These are phyloP conservation scores for Eudemis profundana DNA, from an alignment of 2,888 invertebrate species.

Conservation along the genomic window DNA sequence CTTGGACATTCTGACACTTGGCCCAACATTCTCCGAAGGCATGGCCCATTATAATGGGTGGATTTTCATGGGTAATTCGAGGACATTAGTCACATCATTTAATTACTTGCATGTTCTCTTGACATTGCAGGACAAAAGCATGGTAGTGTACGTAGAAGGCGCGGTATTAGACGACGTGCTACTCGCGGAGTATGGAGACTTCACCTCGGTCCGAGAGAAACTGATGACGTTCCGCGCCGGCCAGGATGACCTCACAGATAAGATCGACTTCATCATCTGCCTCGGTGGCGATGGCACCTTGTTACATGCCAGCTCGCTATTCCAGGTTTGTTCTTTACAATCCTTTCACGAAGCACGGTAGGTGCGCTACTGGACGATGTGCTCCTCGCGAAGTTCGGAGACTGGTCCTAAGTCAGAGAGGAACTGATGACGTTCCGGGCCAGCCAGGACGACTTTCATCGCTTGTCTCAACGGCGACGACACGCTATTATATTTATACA, in stretches of 20 bases:
- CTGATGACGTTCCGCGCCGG: conserved; percentile 95
- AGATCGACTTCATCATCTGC: conserved; percentile 98
- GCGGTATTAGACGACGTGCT: conserved; percentile 94
- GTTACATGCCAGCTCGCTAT: conserved; percentile 96
- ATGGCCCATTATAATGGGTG: no score
- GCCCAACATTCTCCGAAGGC: no score
- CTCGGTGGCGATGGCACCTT: conserved; percentile 99
- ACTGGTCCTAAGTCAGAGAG: conserved; percentile 91
- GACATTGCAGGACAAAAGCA: conserved; percentile 92
- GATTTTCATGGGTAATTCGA: no score
- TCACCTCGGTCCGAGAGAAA: conserved; percentile 91
- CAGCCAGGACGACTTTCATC: conserved; percentile 97
- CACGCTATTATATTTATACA: conserved; percentile 97
- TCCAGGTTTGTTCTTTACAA: conserved; percentile 79
- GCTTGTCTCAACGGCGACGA: conserved; percentile 98
- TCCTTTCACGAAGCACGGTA: no score
- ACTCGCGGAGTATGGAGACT: conserved; percentile 90
- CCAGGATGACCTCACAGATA: conserved; percentile 97
- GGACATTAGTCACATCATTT: not conserved
- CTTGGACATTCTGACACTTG: no score
- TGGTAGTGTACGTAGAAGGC: conserved; percentile 98
- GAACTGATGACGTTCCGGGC: conserved; percentile 95
- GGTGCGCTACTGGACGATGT: conserved; percentile 95
- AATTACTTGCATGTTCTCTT: not conserved
- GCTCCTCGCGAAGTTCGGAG: conserved; percentile 89